A percentile compares a stretch with the other conserved stretches of the same genome.
These are phyloP conservation scores for Melanargia galathea DNA, from an alignment of 2,888 invertebrate genomes.

Conservation along the genomic window DNA sequence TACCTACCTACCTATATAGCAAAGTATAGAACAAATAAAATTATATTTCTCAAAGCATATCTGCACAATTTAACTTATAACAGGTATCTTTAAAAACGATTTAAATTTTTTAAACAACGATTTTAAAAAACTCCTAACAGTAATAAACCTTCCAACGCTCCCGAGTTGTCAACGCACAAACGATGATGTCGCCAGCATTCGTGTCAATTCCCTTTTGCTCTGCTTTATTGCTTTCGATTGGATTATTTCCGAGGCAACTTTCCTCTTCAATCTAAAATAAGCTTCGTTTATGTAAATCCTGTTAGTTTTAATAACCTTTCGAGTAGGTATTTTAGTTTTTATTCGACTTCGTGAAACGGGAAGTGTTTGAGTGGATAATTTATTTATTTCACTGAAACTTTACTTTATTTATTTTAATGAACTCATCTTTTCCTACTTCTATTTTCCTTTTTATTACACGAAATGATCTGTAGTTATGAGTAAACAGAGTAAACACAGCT, in stretches of 20 bases:
- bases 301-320: constrained; percentile 45
- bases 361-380: constrained; percentile 17
- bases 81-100: neutral
- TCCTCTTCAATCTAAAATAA: constrained; percentile 64
- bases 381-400: constrained; percentile 10
- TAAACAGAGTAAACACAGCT: too few relatives aligned
- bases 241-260: constrained; percentile 71
- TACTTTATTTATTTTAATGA: neutral
- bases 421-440: neutral
- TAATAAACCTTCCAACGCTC: constrained; percentile 5
- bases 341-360: constrained; percentile 21
- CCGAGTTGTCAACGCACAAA: constrained; percentile 28
- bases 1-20: too few relatives aligned
- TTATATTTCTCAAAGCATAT: neutral
- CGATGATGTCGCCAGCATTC: constrained; percentile 49
- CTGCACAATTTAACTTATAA: neutral
- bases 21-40: too few relatives aligned
- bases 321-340: constrained; percentile 33
- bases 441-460: neutral
- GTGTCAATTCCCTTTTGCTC: constrained; percentile 70
- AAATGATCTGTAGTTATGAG: neutral
- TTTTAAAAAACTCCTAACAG: neutral
- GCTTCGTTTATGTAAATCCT: constrained; percentile 50
- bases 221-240: constrained; percentile 71
- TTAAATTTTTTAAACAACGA: neutral